phyloP scores from a whole-genome alignment of 2,113 vertebrate genomes.

The Dendropsophus ebraccatus region DNA sequence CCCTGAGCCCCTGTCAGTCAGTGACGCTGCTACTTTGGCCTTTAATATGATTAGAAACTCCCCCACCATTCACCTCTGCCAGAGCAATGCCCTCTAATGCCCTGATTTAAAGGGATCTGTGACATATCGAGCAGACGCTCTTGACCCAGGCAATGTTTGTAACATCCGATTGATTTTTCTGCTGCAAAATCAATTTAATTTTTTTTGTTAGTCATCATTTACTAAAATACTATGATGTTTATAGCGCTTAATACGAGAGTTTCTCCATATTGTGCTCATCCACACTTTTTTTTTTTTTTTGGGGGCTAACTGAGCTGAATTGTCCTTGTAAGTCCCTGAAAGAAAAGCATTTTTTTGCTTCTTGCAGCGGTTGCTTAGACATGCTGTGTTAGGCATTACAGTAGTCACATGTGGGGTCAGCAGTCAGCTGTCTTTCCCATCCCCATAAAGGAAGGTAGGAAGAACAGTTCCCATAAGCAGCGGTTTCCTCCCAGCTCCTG shows the following conservation, averaged over 20 bases:
- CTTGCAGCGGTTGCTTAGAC: neutral
- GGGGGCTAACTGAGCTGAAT: neutral
- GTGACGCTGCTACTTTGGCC: too few species aligned
- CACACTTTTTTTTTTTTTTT: too few species aligned
- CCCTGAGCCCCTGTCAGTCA: too few species aligned
- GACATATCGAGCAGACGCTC: neutral
- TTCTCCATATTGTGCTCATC: too few species aligned
- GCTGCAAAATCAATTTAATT: neutral
- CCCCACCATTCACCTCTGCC: neutral
- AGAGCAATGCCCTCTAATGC: neutral
- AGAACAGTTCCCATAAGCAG: slow-evolving; percentile 54
- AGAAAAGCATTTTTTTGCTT: neutral
- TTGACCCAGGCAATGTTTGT: neutral
- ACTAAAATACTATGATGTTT: neutral
- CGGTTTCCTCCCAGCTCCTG: slow-evolving; percentile 51
- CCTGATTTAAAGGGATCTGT: neutral
- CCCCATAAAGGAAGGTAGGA: slow-evolving; percentile 29
- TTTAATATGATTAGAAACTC: too few species aligned
- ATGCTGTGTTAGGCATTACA: neutral
- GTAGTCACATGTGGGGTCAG: slow-evolving; percentile 17
- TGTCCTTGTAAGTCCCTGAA: neutral
- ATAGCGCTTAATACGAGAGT: neutral
- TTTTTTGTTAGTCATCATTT: neutral
- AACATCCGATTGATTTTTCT: neutral
- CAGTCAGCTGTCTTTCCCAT: slow-evolving; percentile 30